Percentiles rank a stretch among this genome's conserved stretches.
phyloP scores from a whole-genome alignment of 2,888 invertebrate species.

The Drosophila subsilvestris region DNA sequence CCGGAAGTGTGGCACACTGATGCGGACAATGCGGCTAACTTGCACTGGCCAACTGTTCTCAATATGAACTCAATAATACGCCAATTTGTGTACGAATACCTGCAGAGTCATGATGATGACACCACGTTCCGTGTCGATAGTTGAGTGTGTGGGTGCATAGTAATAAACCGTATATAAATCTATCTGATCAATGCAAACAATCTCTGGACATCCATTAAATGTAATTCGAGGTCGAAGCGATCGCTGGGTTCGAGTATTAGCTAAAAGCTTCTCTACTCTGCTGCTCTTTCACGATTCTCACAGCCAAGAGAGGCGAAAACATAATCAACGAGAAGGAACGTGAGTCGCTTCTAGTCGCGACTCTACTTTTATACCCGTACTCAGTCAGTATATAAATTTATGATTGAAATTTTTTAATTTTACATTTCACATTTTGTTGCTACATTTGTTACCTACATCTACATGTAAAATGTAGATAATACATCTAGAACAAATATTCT shows the following conservation, averaged over 20 bases:
- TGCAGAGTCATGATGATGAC: slow-evolving; percentile 6
- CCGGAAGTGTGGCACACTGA: slow-evolving; percentile 95
- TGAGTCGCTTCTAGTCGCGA: too few species aligned
- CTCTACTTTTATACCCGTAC: too few species aligned
- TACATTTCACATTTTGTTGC: too few species aligned
- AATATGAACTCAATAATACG: slow-evolving; percentile 52
- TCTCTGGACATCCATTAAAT: neutral
- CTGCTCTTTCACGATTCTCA: slow-evolving; percentile 9
- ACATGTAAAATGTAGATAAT: too few species aligned
- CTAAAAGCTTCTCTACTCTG: slow-evolving; percentile 17
- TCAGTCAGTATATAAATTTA: too few species aligned
- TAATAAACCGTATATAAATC: neutral
- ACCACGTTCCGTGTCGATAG: neutral
- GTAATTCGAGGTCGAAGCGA: neutral
- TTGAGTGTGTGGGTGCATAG: neutral
- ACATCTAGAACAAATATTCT: too few species aligned
- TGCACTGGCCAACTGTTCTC: slow-evolving; percentile 55
- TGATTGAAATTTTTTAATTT: too few species aligned
- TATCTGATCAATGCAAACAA: neutral
- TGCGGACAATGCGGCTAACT: slow-evolving; percentile 87
- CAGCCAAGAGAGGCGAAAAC: slow-evolving; percentile 42
- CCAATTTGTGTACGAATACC: slow-evolving; percentile 42
- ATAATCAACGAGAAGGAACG: too few species aligned
- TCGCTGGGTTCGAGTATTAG: neutral
- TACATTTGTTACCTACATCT: too few species aligned